Conservation (phyloP, 2,888 invertebrate genomes). For the Urechis unicinctus region DNA sequence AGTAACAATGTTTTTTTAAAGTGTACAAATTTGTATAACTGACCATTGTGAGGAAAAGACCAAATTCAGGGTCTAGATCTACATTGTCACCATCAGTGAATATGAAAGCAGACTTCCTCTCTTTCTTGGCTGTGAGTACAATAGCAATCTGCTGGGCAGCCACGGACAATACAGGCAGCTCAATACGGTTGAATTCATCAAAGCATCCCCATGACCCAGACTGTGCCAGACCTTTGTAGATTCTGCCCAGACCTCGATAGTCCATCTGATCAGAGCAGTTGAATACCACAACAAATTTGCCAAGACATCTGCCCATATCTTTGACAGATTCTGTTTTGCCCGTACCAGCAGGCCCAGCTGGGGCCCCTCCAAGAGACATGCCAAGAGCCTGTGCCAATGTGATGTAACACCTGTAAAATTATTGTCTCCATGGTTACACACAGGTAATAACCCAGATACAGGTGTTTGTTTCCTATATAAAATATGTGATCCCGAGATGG, state of each 20-base stretch:
- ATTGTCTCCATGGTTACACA: neutral
- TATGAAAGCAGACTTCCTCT: conserved; percentile 79
- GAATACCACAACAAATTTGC: conserved; percentile 89
- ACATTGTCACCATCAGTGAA: conserved; percentile 93
- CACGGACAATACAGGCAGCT: conserved; percentile 86
- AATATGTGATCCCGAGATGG: no score
- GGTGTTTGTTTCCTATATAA: no score
- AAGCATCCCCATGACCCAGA: conserved; percentile 98
- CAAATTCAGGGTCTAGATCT: conserved; percentile 91
- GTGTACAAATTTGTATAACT: no score
- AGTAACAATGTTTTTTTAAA: no score
- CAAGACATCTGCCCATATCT: conserved; percentile 95
- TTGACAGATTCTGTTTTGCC: conserved; percentile 97
- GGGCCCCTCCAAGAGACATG: conserved; percentile 88
- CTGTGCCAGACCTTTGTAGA: conserved; percentile 89
- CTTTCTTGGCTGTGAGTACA: conserved; percentile 81
- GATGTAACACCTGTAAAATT: conserved; percentile 78
- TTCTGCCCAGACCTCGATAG: conserved; percentile 88
- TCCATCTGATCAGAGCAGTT: conserved; percentile 99
- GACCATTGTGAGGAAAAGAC: conserved; percentile 96
- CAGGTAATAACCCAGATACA: neutral
- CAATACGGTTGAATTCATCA: conserved; percentile 91
- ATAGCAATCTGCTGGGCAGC: conserved; percentile 97
- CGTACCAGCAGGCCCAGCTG: conserved; percentile 95
- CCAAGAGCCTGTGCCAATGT: conserved; percentile 91